Percentiles rank a stretch among this genome's conserved stretches.
These are phyloP conservation scores for Philotrypesis tridentata DNA, from an alignment of 1,140 invertebrate genomes.

Conservation along the genomic window DNA sequence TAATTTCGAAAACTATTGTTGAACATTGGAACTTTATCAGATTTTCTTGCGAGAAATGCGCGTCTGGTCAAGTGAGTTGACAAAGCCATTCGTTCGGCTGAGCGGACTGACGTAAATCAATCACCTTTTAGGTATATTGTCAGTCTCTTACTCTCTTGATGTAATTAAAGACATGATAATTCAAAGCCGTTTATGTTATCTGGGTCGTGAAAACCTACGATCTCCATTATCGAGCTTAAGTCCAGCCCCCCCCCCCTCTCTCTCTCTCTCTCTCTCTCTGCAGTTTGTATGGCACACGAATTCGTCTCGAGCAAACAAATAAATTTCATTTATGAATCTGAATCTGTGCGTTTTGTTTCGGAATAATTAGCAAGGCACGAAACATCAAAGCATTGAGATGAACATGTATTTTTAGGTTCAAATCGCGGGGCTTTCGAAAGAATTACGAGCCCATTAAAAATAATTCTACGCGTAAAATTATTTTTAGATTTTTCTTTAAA, in stretches of 20 bases:
- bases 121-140: not conserved
- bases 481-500: not conserved
- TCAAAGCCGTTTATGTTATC: constrained; percentile 29
- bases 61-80: not conserved
- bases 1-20: not conserved
- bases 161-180: constrained; percentile 9
- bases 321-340: too few relatives aligned
- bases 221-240: constrained; percentile 13
- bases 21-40: not conserved
- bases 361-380: not conserved
- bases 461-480: not conserved
- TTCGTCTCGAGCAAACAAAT: too few relatives aligned
- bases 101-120: not conserved
- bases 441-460: not conserved
- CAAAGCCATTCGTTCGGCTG: not conserved
- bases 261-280: too few relatives aligned
- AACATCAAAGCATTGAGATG: not conserved
- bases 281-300: not conserved
- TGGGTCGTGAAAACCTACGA: constrained; percentile 21
- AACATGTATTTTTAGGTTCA: not conserved
- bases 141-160: not conserved
- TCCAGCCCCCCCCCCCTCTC: too few relatives aligned
- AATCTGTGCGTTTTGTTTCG: not conserved
- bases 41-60: not conserved
- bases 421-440: not conserved